Evolutionary conservation across 2,113 vertebrate genomes (phyloP).

Genomic region (Ictalurus furcatus): DNA sequence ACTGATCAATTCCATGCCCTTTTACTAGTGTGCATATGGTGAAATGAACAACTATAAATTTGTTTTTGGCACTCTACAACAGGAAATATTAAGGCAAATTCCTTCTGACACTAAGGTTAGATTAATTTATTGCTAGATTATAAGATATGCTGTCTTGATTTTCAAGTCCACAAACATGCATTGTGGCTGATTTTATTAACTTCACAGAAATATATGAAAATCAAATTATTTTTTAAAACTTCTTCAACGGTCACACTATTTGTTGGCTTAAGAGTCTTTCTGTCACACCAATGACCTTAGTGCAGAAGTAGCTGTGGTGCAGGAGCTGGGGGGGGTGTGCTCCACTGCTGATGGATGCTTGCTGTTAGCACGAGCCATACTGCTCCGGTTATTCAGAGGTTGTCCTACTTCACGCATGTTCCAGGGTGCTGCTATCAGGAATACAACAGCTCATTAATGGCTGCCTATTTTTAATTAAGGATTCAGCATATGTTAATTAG

Average conservation of each 20-base stretch:
- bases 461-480: slow-evolving; percentile 57
- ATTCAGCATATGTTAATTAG: slow-evolving; percentile 58
- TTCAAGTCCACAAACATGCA: background rate
- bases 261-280: slow-evolving; percentile 21
- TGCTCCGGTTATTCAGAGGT: slow-evolving; percentile 43
- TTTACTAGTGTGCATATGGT: background rate
- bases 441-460: slow-evolving; percentile 55
- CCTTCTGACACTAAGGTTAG: background rate
- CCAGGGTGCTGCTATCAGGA: slow-evolving; percentile 42
- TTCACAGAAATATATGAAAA: slow-evolving; percentile 6
- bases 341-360: slow-evolving; percentile 38
- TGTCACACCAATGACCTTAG: slow-evolving; percentile 29
- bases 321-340: background rate
- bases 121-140: background rate
- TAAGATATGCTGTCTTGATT: slow-evolving; percentile 7
- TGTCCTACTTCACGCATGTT: slow-evolving; percentile 37
- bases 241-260: slow-evolving; percentile 3
- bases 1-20: background rate
- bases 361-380: slow-evolving; percentile 10
- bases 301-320: slow-evolving; percentile 7
- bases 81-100: background rate
- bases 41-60: background rate
- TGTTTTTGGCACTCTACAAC: background rate
- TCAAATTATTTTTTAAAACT: slow-evolving; percentile 12
- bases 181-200: background rate